A percentile compares a stretch with the other conserved stretches of the same genome.
Evolutionary conservation across 2,113 vertebrate species (phyloP).

Genomic region (Hassar affinis): DNA sequence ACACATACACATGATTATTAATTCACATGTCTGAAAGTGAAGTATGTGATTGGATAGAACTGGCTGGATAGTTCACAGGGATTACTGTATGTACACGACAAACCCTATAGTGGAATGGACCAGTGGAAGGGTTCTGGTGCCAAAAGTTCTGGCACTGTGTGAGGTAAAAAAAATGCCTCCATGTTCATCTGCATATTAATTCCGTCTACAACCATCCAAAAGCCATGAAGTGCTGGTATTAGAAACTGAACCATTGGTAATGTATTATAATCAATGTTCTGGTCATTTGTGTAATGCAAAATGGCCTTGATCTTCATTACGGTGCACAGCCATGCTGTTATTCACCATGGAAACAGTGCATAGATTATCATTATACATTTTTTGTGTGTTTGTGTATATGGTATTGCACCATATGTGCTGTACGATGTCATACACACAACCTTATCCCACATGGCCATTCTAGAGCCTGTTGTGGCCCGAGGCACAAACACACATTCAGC

Average conservation of each 20-base stretch:
- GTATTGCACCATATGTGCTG: background rate
- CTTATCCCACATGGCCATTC: background rate
- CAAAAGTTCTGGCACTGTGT: background rate
- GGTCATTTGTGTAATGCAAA: background rate
- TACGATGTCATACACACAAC: background rate
- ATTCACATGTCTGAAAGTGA: background rate
- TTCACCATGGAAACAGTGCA: background rate
- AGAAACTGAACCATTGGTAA: background rate
- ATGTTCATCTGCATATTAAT: background rate
- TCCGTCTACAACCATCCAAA: background rate
- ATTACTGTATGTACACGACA: background rate
- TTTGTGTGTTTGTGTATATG: background rate
- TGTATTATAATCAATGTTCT: background rate
- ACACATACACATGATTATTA: background rate
- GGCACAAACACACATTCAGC: too few species aligned
- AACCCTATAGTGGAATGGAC: background rate
- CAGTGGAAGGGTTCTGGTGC: background rate
- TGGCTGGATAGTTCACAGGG: background rate
- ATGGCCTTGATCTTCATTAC: background rate
- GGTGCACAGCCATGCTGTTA: background rate
- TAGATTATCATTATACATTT: background rate
- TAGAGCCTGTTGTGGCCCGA: too few species aligned
- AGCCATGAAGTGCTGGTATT: too few species aligned
- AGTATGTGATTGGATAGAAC: background rate
- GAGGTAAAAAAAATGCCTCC: background rate